Base-by-base conservation (phyloP, 2,113 vertebrate species). In the Entelurus aequoreus region DNA sequence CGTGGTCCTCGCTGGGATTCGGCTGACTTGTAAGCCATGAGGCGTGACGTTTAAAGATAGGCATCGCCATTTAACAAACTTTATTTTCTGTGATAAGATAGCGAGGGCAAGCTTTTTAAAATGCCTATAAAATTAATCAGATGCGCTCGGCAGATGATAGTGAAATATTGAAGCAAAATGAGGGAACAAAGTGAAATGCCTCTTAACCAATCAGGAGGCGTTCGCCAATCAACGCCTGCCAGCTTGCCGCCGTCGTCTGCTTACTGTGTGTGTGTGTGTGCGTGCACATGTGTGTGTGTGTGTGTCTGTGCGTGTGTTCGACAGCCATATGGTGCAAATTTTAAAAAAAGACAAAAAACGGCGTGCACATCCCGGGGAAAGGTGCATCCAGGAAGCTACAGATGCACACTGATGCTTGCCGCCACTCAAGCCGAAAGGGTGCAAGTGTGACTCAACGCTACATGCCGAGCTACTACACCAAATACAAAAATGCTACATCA, bases 251-350 rank as follows among this genome's bases (percentile, higher is more conserved):
- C 79, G 60, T 63, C n/a, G 54, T 40, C 42, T 57, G 4, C 54
- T 57, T 78, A 79, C 84, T 77, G 55, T 19, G 74, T 55, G 75
- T 77, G 71, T 77, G 81, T 66, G 58, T 77, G 14, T n/a, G 21
- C 35, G 50, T 52, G 50, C n/a, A n/a, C 21, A 16, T 51, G 19
- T 28, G 50, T 28, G 35, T 54, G 12, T 54, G 52, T 11, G 54
- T 55, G 8, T 10, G 15, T 42, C 15, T 16, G 65, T 56, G 61
- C 72, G 42, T 65, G 82, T 28, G 28, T 28, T 28, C 74, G 80
- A 79, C 57, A 74, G 76, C 83, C 86, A 87, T 86, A 84, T 87
- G 86, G 77, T 74, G 79, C 47, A 40, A 79, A 86, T 87, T 74
- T 82, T 81, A 74, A 69, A 51, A 19, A 42, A 46, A 47, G 48